Conservation (phyloP, 2,888 invertebrate species). For the Lymantria monacha region DNA sequence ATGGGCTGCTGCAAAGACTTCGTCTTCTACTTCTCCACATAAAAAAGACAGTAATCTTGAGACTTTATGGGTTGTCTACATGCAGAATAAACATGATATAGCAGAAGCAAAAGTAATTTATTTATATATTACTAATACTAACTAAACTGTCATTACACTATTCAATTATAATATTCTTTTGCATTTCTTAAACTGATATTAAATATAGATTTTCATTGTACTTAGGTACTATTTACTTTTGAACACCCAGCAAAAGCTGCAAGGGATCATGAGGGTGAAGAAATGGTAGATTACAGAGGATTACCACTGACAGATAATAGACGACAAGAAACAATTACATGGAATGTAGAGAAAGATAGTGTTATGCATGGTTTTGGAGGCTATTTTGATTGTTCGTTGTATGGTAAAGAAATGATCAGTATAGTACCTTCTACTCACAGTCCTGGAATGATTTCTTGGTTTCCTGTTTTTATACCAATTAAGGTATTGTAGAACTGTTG, state of each 20-base stretch:
- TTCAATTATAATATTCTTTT: no score
- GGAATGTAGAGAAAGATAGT: constrained; percentile 87
- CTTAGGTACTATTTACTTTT: constrained; percentile 91
- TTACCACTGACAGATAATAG: constrained; percentile 89
- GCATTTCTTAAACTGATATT: no score
- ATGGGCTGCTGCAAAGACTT: constrained; percentile 87
- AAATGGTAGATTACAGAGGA: constrained; percentile 84
- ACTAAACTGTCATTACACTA: no score
- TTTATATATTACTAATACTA: no score
- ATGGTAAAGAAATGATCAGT: constrained; percentile 92
- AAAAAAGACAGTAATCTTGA: constrained; percentile 82
- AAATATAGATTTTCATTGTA: not conserved
- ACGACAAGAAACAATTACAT: constrained; percentile 86
- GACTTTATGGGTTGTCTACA: constrained; percentile 95
- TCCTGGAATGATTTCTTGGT: constrained; percentile 98
- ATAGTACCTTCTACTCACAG: constrained; percentile 95
- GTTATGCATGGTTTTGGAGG: constrained; percentile 97
- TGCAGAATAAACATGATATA: constrained; percentile 92
- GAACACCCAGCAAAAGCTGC: constrained; percentile 91
- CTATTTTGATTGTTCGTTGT: constrained; percentile 95
- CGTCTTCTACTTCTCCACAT: constrained; percentile 43
- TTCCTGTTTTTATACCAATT: constrained; percentile 97
- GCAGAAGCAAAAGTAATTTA: constrained; percentile 83
- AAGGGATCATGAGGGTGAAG: constrained; percentile 85
- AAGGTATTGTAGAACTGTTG: constrained; percentile 72